Evolutionary conservation across 2,797 vertebrate genomes (phyloP).

Genomic region (Peromyscus eremicus): DNA sequence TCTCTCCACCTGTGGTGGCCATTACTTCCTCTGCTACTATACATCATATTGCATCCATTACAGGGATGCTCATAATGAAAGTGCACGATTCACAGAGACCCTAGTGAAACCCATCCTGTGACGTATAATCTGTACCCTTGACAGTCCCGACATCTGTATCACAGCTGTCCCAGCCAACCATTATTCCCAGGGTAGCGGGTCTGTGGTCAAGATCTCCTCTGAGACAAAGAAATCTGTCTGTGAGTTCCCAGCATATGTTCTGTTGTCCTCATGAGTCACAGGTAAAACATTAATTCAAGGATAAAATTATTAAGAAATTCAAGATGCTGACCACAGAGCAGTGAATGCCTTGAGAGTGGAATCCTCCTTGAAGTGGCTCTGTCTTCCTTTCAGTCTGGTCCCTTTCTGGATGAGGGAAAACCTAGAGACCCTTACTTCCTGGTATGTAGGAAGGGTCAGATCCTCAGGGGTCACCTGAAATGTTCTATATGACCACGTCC

Average conservation of each 20-base stretch:
- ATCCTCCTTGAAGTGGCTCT: not conserved
- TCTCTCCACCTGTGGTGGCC: not conserved
- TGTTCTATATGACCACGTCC: not conserved
- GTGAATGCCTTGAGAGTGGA: not conserved
- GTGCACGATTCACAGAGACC: not conserved
- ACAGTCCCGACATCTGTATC: not conserved
- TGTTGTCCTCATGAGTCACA: not conserved
- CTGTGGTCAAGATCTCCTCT: not conserved
- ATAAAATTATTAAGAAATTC: constrained; percentile 5
- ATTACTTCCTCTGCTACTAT: constrained; percentile 11
- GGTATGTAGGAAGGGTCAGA: not conserved
- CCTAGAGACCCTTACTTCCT: not conserved
- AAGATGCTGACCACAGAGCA: not conserved
- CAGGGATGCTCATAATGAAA: not conserved
- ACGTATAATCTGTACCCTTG: not conserved
- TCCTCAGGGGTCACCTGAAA: not conserved
- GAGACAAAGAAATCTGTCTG: not conserved
- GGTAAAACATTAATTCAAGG: not conserved
- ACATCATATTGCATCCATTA: not conserved
- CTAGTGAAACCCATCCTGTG: not conserved
- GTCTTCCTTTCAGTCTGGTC: not conserved
- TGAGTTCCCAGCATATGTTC: not conserved
- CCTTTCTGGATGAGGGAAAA: not conserved
- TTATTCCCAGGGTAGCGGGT: not conserved
- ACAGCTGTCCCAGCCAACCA: not conserved